A percentile compares a stretch with the other conserved stretches of the same genome.
These are phyloP conservation scores for Lacerta bilineata DNA, from an alignment of 2,797 vertebrate species.

Conservation along the genomic window DNA sequence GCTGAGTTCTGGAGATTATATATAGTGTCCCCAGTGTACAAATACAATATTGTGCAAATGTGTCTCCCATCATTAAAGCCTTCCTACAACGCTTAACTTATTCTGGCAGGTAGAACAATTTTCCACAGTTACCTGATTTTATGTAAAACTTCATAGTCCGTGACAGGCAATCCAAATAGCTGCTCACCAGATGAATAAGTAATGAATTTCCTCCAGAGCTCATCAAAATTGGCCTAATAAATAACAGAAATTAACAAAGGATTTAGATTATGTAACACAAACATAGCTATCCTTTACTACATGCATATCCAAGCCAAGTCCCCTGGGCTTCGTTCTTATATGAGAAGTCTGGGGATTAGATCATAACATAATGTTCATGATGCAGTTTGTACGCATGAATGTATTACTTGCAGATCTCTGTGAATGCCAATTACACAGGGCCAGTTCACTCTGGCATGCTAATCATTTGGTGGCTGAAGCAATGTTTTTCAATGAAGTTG, in stretches of 20 bases:
- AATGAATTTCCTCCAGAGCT: constrained; percentile 85
- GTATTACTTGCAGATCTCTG: background rate
- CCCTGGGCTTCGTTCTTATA: background rate
- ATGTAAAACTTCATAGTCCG: constrained; percentile 83
- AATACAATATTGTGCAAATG: background rate
- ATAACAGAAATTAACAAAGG: constrained; percentile 31
- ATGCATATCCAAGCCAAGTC: background rate
- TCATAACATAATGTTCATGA: background rate
- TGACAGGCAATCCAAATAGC: constrained; percentile 87
- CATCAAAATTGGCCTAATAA: constrained; percentile 83
- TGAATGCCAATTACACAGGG: background rate
- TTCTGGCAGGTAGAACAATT: background rate
- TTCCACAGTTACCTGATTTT: constrained; percentile 81
- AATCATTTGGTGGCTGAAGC: background rate
- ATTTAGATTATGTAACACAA: background rate
- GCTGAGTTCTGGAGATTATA: constrained; percentile 12
- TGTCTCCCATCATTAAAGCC: constrained; percentile 1
- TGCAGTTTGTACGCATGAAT: background rate
- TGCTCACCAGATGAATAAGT: constrained; percentile 86
- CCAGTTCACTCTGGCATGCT: background rate
- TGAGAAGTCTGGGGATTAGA: background rate
- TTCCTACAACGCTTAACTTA: constrained; percentile 7
- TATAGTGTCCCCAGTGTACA: background rate
- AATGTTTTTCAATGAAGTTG: background rate
- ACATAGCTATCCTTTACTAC: background rate